Conservation (phyloP, 2,888 invertebrate genomes). For the Leistus spinibarbis region DNA sequence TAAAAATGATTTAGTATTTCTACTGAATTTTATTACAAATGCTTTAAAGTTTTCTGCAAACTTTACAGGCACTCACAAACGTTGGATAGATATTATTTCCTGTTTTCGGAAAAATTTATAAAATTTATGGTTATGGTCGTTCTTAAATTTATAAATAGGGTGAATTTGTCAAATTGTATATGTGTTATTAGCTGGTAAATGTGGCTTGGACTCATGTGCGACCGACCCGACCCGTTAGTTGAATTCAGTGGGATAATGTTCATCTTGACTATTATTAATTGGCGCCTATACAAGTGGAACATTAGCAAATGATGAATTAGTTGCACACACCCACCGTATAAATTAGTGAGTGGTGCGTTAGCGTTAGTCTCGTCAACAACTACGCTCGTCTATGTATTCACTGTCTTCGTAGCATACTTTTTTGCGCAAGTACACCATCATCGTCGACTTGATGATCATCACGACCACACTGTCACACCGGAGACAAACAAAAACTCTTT, state of each 20-base stretch:
- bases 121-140: not conserved
- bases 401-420: slow-evolving; percentile 9
- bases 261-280: slow-evolving; percentile 24
- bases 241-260: not conserved
- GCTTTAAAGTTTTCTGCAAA: not conserved
- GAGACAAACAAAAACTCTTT: too few species aligned
- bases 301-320: slow-evolving; percentile 35
- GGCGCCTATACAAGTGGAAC: slow-evolving; percentile 26
- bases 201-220: not conserved
- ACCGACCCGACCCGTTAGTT: not conserved
- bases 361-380: slow-evolving; percentile 3
- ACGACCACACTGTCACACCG: slow-evolving; percentile 5
- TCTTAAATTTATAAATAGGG: not conserved
- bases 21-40: not conserved
- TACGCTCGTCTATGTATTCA: not conserved
- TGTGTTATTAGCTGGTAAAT: not conserved
- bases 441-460: slow-evolving; percentile 7
- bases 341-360: too few species aligned
- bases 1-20: not conserved
- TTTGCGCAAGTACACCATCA: slow-evolving; percentile 24
- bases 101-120: not conserved
- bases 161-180: not conserved
- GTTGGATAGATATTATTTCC: not conserved
- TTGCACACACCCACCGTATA: slow-evolving; percentile 23
- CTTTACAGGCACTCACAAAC: not conserved